These are phyloP conservation scores for Amphiura filiformis DNA, from an alignment of 35 echinoderm and acorn worm species.

Conservation along the genomic window DNA sequence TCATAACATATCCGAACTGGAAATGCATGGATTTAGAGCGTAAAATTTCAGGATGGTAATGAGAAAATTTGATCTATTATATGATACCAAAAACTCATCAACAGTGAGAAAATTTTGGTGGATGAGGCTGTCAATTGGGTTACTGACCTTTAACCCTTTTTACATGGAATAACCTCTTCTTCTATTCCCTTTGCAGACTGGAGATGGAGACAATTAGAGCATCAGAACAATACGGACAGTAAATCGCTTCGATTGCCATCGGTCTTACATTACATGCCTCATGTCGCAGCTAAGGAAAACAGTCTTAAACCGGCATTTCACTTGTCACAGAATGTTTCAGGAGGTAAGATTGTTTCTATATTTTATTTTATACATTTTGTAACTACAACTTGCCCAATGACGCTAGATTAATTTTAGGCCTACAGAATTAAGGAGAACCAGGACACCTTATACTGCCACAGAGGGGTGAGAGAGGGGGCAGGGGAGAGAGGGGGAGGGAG, in stretches of 20 bases:
- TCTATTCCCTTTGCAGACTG: slow-evolving; percentile 7
- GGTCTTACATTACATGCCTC: slow-evolving; percentile 87
- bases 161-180: no score
- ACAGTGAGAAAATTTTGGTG: no score
- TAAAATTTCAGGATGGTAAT: background rate
- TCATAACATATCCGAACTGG: background rate
- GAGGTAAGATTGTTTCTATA: slow-evolving; percentile 58
- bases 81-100: no score
- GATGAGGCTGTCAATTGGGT: no score
- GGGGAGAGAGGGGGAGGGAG: no score
- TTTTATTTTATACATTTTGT: background rate
- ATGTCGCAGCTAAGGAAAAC: slow-evolving; percentile 57
- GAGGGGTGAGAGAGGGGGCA: no score
- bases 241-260: slow-evolving; percentile 57
- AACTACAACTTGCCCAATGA: background rate
- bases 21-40: background rate
- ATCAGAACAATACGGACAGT: slow-evolving; percentile 14
- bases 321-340: slow-evolving; percentile 66
- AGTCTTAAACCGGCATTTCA: slow-evolving; percentile 80
- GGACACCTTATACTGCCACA: no score
- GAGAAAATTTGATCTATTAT: background rate
- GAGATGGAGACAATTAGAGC: background rate
- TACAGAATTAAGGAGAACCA: background rate
- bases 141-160: no score
- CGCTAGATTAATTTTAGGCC: background rate